Percentiles rank a stretch among this genome's conserved stretches.
These are phyloP conservation scores for Nibea coibor DNA, from an alignment of 2,113 vertebrate species.

Conservation along the genomic window DNA sequence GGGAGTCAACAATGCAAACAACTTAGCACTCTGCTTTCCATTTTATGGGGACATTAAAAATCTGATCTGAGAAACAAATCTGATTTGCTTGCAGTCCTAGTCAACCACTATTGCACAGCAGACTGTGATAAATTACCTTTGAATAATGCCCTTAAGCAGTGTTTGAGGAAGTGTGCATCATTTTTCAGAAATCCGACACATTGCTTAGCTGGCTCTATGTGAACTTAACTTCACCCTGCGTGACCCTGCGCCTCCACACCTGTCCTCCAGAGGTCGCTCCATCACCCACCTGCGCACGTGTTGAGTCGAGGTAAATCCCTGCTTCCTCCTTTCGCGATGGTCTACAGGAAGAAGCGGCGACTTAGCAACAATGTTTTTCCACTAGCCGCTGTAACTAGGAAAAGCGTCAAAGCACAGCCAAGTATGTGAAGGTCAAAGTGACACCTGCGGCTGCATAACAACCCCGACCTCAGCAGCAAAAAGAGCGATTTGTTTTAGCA, in stretches of 20 bases:
- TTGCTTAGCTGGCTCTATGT: background rate
- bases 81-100: no score
- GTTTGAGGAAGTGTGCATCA: background rate
- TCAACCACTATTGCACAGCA: background rate
- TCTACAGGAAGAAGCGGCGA: background rate
- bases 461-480: slow-evolving; percentile 7
- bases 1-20: no score
- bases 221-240: background rate
- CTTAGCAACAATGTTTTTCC: background rate
- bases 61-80: no score
- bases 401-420: background rate
- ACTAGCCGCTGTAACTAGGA: background rate
- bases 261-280: background rate
- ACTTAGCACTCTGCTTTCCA: no score
- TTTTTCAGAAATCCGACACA: background rate
- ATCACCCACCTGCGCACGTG: background rate
- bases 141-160: background rate
- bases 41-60: no score
- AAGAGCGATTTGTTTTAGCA: background rate
- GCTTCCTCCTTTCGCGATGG: background rate
- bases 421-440: slow-evolving; percentile 26
- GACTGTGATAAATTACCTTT: background rate
- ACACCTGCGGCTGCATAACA: slow-evolving; percentile 1
- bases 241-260: background rate
- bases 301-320: background rate